These are phyloP conservation scores for Haliclona indistincta DNA, from an alignment of 37 sponge, comb jelly and placozoan genomes.

Conservation along the genomic window DNA sequence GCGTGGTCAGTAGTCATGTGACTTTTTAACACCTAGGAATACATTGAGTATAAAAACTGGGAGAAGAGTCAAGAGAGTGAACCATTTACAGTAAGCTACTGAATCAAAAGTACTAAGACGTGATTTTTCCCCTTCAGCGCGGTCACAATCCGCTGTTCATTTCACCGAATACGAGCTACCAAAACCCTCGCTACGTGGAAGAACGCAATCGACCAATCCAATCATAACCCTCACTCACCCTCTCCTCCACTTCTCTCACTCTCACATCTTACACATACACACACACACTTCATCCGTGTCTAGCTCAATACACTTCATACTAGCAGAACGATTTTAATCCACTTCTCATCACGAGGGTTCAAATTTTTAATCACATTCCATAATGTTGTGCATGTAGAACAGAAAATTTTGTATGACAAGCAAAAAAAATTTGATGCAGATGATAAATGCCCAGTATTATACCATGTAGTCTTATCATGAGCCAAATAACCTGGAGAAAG, in stretches of 20 bases:
- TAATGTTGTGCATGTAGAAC: not conserved
- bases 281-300: not conserved
- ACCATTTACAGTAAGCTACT: slow-evolving; percentile 15
- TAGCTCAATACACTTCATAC: too few relatives aligned
- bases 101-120: not conserved
- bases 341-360: not conserved
- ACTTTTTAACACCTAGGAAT: slow-evolving; percentile 31
- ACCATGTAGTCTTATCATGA: not conserved
- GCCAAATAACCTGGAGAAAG: not conserved
- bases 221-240: not conserved
- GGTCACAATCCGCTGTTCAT: slow-evolving; percentile 57
- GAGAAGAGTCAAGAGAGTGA: slow-evolving; percentile 34
- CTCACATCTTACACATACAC: not conserved
- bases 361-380: not conserved
- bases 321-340: too few relatives aligned
- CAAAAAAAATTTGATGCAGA: too few relatives aligned
- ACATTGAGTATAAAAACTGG: slow-evolving; percentile 56
- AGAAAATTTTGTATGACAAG: not conserved
- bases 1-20: not conserved
- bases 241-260: not conserved
- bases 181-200: slow-evolving; percentile 43
- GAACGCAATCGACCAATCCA: not conserved
- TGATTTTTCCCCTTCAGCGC: slow-evolving; percentile 15
- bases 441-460: too few relatives aligned
- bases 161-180: slow-evolving; percentile 27